Conservation (phyloP, 2,888 invertebrate genomes). For the Drosophila paramelanica region DNA sequence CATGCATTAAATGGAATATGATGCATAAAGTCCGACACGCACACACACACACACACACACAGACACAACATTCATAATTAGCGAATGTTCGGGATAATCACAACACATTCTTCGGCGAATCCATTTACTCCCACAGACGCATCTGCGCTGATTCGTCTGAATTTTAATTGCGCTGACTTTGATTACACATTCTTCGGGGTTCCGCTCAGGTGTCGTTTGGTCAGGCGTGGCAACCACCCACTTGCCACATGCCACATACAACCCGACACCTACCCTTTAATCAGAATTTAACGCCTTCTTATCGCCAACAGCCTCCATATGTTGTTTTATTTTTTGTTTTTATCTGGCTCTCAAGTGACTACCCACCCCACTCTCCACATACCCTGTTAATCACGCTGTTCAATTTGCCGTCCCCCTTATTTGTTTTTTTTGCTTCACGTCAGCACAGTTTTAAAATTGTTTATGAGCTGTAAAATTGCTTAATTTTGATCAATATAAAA, state of each 20-base stretch:
- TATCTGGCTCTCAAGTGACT: conserved; percentile 1
- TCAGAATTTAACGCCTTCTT: conserved; percentile 47
- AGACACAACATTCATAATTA: conserved; percentile 39
- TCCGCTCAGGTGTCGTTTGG: conserved; percentile 43
- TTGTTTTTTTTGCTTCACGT: conserved; percentile 38
- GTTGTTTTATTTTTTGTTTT: conserved; percentile 13
- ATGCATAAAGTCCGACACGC: conserved; percentile 27
- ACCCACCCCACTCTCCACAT: neutral
- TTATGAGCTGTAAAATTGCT: conserved; percentile 79
- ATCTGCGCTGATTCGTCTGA: conserved; percentile 26
- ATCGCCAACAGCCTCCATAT: conserved; percentile 44
- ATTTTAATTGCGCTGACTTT: conserved; percentile 58
- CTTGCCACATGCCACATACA: neutral
- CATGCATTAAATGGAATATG: conserved; percentile 33
- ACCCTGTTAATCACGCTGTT: conserved; percentile 2
- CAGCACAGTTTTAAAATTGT: conserved; percentile 70
- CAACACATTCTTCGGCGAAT: conserved; percentile 30
- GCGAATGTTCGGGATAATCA: conserved; percentile 35
- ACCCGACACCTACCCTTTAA: conserved; percentile 39
- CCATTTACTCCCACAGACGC: conserved; percentile 5
- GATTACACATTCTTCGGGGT: conserved; percentile 43
- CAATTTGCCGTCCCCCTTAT: neutral
- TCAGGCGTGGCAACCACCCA: conserved; percentile 16
- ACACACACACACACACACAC: neutral
- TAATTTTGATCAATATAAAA: conserved; percentile 63